Evolutionary conservation across 2,113 vertebrate species (phyloP), one percentile per base, ranked within the genome.

Genomic region (Cyprinus carpio): DNA sequence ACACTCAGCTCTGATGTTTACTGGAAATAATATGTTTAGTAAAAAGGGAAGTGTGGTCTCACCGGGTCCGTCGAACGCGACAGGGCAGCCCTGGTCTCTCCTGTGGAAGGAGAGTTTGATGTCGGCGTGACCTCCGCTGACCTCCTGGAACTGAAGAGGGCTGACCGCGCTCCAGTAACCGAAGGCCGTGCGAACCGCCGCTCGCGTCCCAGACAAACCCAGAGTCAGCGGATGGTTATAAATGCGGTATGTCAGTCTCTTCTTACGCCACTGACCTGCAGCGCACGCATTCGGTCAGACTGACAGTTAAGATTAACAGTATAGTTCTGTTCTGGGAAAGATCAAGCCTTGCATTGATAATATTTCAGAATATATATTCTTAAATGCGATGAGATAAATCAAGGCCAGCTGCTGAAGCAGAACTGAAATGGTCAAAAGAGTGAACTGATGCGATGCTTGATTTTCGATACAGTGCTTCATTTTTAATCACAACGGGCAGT

Each of bases 51-150:
- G 4, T 0, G 60, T 2, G 27, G 9, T 31, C 91, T 71, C 51
- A 94, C 94, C 94, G 91, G 88, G 83, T 0, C 94, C 94, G 65
- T 95, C 94, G 54, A 95, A 95, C 3, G 94, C 91, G 6, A 92
- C 90, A 0, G 94, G 91, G 85, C 96, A 97, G 4, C 89, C 84
- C 40, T 91, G 92, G 2, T 92, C 90, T 62, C 89, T 92, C 40
- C 89, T 93, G 83, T 96, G 96, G 87, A 97, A 97, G 13, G 94
- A 94, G 77, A 97, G 91, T 65, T 94, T 95, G 86, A 97, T 96
- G 89, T 97, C 95, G 4, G 96, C 94, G 60, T 87, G 79, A 80
- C 95, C 95, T 40, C 43, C 43, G 4, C 84, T 34, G 85, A 95
- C 62, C 88, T 97, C 96, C 56, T n/a, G 92, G 86, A 97, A 97